Conservation (phyloP, 2,113 vertebrate genomes). For the Psilopsiagon aurifrons region DNA sequence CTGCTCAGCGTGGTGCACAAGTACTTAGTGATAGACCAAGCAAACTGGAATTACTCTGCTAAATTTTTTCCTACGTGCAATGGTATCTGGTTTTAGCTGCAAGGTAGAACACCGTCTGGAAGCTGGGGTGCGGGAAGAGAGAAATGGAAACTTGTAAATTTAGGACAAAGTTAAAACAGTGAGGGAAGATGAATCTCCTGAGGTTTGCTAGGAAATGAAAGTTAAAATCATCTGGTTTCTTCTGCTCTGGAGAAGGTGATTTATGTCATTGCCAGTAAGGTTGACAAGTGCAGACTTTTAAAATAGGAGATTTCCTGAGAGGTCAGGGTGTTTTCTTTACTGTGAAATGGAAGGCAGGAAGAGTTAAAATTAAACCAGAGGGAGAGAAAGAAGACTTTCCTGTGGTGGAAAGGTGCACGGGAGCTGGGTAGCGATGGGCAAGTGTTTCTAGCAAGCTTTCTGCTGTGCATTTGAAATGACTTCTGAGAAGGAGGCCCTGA, state of each 20-base stretch:
- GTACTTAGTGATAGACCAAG: background rate
- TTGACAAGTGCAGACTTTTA: conserved; percentile 17
- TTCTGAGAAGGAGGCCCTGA: background rate
- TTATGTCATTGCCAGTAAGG: background rate
- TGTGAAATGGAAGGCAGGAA: background rate
- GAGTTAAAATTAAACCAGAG: background rate
- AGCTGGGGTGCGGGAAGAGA: background rate
- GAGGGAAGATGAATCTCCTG: conserved; percentile 1
- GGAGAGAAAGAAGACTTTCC: background rate
- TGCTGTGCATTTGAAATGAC: background rate
- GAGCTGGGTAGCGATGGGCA: background rate
- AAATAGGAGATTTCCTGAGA: conserved; percentile 21
- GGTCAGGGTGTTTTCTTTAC: background rate
- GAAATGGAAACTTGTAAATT: conserved; percentile 22
- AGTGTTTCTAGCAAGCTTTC: background rate
- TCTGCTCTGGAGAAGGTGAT: background rate
- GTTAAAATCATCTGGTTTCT: conserved; percentile 37
- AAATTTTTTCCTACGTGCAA: background rate
- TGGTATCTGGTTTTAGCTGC: conserved; percentile 5
- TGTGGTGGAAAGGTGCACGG: background rate
- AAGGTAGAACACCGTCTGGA: background rate
- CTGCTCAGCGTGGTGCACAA: background rate
- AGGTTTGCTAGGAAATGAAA: conserved; percentile 48
- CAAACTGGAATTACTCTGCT: background rate
- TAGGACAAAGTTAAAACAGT: conserved; percentile 45